These are phyloP conservation scores for Ichneumon xanthorius DNA, from an alignment of 2,888 invertebrate species.

Conservation along the genomic window DNA sequence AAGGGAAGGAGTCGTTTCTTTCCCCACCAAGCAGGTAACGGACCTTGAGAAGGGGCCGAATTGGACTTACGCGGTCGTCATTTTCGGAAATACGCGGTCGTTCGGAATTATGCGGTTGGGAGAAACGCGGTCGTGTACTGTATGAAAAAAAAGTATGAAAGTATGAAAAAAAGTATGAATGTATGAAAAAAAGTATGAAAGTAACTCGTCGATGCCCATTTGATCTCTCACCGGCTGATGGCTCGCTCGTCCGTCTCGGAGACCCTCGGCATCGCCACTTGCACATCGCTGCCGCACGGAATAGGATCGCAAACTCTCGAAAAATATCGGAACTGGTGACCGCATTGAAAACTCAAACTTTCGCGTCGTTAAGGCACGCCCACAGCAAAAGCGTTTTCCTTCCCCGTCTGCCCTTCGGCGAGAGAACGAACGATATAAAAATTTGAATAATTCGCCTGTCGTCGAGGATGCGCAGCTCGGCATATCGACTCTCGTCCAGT, in stretches of 20 bases:
- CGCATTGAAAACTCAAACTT: constrained; percentile 56
- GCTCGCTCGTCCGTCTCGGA: not conserved
- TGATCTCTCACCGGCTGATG: not conserved
- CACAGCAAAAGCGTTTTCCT: constrained; percentile 54
- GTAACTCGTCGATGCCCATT: constrained; percentile 10
- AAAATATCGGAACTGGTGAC: constrained; percentile 15
- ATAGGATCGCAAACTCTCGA: constrained; percentile 56
- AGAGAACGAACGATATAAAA: constrained; percentile 58
- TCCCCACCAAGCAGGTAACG: too few species aligned
- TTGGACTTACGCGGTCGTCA: too few species aligned
- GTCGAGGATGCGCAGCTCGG: constrained; percentile 34
- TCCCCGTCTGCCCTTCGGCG: constrained; percentile 4
- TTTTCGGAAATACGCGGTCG: too few species aligned
- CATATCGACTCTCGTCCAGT: constrained; percentile 36
- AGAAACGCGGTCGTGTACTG: too few species aligned
- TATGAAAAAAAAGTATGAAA: too few species aligned
- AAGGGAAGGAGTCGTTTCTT: too few species aligned
- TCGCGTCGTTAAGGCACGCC: constrained; percentile 37
- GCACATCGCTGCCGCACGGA: constrained; percentile 21
- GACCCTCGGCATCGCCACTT: constrained; percentile 7
- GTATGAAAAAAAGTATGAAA: not conserved
- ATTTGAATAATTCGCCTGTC: constrained; percentile 68
- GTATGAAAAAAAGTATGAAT: too few species aligned
- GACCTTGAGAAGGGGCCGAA: too few species aligned
- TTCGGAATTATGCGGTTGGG: too few species aligned